These are phyloP conservation scores for Dromococcyx pavoninus DNA, from an alignment of 2,797 vertebrate species.

Conservation along the genomic window DNA sequence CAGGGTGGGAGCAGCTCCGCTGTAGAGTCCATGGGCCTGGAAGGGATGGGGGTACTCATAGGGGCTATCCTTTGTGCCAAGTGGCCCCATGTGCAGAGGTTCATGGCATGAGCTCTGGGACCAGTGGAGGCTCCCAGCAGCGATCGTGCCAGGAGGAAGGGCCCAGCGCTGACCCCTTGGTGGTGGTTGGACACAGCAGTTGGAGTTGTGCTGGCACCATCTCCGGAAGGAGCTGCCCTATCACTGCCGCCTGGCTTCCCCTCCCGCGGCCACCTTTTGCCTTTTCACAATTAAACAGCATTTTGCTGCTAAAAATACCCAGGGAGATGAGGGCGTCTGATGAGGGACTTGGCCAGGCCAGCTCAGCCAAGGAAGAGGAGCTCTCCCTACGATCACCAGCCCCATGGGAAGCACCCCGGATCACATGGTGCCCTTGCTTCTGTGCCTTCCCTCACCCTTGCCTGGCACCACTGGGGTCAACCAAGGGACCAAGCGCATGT, in stretches of 20 bases:
- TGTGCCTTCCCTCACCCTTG: neutral
- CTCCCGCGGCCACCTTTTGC: fast-evolving
- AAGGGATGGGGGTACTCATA: fast-evolving
- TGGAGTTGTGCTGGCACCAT: neutral
- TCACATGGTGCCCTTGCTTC: neutral
- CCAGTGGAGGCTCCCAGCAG: neutral
- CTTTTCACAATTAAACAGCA: neutral
- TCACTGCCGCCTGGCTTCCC: neutral
- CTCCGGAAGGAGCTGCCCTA: conserved; percentile 48
- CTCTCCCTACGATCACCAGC: neutral
- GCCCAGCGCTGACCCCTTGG: fast-evolving
- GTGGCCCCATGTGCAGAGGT: neutral
- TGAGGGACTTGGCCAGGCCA: fast-evolving
- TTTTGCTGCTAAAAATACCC: conserved; percentile 45
- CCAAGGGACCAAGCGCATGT: too few relatives aligned
- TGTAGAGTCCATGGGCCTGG: fast-evolving
- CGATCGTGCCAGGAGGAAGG: fast-evolving
- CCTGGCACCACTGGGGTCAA: fast-evolving
- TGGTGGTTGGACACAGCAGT: fast-evolving
- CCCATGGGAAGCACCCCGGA: neutral
- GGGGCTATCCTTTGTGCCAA: fast-evolving
- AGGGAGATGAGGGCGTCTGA: neutral
- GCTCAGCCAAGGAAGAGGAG: fast-evolving
- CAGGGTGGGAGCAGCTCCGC: fast-evolving
- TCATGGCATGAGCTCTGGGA: neutral